Evolutionary conservation across 2,113 vertebrate genomes (phyloP).

Genomic region (Rhodinocichla rosea): DNA sequence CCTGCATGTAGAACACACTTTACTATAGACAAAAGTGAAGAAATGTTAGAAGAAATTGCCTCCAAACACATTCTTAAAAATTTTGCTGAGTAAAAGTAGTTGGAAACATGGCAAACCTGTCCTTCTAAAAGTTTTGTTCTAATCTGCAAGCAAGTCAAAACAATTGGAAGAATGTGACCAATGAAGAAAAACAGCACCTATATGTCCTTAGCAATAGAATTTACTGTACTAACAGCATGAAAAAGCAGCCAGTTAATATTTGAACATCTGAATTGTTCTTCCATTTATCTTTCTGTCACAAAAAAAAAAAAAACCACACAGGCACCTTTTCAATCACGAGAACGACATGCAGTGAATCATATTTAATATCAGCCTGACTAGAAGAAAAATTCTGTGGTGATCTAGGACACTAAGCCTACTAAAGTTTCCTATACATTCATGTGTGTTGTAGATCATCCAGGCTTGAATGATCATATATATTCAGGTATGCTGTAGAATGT

Average conservation of each 20-base stretch:
- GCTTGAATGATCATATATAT: not conserved
- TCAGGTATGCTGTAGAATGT: not conserved
- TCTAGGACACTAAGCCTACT: not conserved
- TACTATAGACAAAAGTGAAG: not conserved
- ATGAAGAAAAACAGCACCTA: not conserved
- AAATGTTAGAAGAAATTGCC: not conserved
- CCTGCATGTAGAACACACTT: not conserved
- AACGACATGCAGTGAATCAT: not conserved
- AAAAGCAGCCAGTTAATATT: not conserved
- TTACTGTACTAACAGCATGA: not conserved
- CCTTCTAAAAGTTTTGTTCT: not conserved
- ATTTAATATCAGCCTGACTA: not conserved
- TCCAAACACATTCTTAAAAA: not conserved
- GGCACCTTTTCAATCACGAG: not conserved
- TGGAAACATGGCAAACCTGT: not conserved
- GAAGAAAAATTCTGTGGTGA: not conserved
- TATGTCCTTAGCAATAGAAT: not conserved
- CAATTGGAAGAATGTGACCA: not conserved
- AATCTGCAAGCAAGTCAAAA: not conserved
- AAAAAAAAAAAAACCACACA: not conserved
- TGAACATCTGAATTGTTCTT: not conserved
- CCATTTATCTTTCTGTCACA: not conserved
- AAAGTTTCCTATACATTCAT: not conserved
- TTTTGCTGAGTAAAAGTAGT: not conserved
- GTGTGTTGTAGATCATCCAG: not conserved